Evolutionary conservation across 1,140 invertebrate genomes (phyloP), one percentile per base, ranked within the genome.

Genomic region (Ostrea denselamellosa): DNA sequence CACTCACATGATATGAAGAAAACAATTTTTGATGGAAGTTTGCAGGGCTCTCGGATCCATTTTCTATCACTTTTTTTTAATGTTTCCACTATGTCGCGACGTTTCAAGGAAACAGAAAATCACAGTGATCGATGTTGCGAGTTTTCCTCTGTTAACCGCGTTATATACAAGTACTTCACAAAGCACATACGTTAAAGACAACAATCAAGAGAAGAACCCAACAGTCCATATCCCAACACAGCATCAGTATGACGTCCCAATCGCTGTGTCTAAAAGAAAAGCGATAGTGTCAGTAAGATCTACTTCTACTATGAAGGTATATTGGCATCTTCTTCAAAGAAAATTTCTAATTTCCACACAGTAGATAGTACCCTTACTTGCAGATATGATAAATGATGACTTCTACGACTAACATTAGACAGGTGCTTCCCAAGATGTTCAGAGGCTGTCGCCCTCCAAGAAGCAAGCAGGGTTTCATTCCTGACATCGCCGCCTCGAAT

Each of bases 101-200:
- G n/a, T n/a, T n/a, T n/a, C n/a, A n/a, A n/a, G n/a, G n/a, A n/a
- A n/a, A n/a, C n/a, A n/a, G n/a, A 99, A 99, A 93, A 99, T 99
- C 90, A 99, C 97, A 4, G 99, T 98, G 93, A 99, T 99, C 8
- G 99, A 96, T 0, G 98, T 98, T 28, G 99, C 99, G 95, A 99
- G 94, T 99, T 99, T 95, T 99, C 99, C 95, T 99, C 99, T 0
- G 99, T 99, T 94, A 99, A 99, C 17, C 99, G 97, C 10, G 99
- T 99, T 88, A 99, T 99, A n/a, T n/a, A n/a, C n/a, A n/a, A n/a
- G 94, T 99, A 99, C 94, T 98, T 99, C 25, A 99, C 99, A 99
- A 96, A 86, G 98, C 98, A 94, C 98, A 99, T 1, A 98, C 98
- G 95, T 99, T 99, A 19, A 99, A 96, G 4, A 98, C 98, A 34